Base-by-base conservation (phyloP, 1,140 invertebrate species). In the Drosophila ohnishii region DNA sequence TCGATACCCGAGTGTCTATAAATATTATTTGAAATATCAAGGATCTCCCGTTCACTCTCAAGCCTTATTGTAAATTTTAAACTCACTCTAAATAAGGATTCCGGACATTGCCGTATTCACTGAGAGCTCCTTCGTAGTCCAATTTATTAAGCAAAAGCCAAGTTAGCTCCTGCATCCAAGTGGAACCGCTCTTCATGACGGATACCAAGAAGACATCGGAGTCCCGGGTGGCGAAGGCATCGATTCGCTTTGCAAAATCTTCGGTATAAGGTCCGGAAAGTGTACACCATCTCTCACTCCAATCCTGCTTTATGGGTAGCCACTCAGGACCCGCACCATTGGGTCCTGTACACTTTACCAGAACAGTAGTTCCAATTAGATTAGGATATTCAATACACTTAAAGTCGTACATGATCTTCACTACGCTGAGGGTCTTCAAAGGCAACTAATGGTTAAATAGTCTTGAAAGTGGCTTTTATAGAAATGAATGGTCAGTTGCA, bases 81-180 rank as follows among this genome's bases (percentile, higher is more conserved):
- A 28, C 76, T 28, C 92, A 85, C 83, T 94, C 93, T 32, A 93
- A 81, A 16, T 93, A 82, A 0, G 92, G 92, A 62, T 92, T 93
- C 6, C 93, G 90, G 76, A 94, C 93, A 57, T 96, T 93, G 14
- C 94, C 92, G 11, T 93, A 93, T 75, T 93, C 19, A 90, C 3
- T 92, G 92, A 10, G 32, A 13, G 78, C 92, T 40, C 34, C 1
- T n/a, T 74, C 62, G 53, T 50, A 85, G 32, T 95, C 92, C 28
- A 94, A 90, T 60, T 95, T 85, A 64, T 95, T 94, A 50, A 92
- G 83, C 44, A 95, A 89, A 4, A 94, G 75, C 94, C 94, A 95
- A 2, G 94, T 90, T 86, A 95, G 92, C 80, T 95, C 95, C 90
- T 95, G 94, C 4, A 93, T 93, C 94, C 94, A 95, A 16, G 94